These are phyloP conservation scores for Sturmia bella DNA, from an alignment of 2,888 invertebrate species.

Conservation along the genomic window DNA sequence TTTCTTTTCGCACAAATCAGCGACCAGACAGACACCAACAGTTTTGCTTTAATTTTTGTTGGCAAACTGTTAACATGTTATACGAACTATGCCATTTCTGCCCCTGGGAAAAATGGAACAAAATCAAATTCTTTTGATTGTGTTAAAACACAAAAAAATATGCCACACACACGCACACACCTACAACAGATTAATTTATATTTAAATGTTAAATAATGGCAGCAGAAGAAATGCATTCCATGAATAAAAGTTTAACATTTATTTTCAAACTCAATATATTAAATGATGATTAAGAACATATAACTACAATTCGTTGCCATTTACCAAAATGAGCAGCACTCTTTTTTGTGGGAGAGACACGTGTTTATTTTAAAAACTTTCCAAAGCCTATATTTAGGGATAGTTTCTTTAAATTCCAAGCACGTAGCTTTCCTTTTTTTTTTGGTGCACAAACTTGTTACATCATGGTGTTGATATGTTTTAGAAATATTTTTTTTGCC, in stretches of 20 bases:
- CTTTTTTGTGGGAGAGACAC: slow-evolving; percentile 10
- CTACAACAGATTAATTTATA: background rate
- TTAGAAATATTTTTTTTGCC: background rate
- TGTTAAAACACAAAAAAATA: slow-evolving; percentile 10
- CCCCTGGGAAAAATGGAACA: background rate
- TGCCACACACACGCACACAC: background rate
- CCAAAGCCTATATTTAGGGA: background rate
- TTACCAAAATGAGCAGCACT: background rate
- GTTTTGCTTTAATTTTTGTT: background rate
- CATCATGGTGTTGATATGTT: no score
- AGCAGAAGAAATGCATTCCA: background rate
- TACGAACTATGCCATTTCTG: background rate
- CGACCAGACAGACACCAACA: slow-evolving; percentile 1
- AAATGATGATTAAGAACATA: slow-evolving; percentile 38
- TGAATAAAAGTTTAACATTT: background rate
- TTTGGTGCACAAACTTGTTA: background rate
- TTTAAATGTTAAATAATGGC: slow-evolving; percentile 16
- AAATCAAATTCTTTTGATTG: background rate
- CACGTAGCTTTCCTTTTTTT: slow-evolving; percentile 45
- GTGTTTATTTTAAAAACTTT: background rate
- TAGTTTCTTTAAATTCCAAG: slow-evolving; percentile 32
- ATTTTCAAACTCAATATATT: slow-evolving; percentile 48
- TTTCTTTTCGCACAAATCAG: slow-evolving; percentile 29
- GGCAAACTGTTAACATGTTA: no score
- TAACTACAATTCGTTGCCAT: slow-evolving; percentile 20